Conservation (phyloP, 2,797 vertebrate species). For the Enteromius radiatus region DNA sequence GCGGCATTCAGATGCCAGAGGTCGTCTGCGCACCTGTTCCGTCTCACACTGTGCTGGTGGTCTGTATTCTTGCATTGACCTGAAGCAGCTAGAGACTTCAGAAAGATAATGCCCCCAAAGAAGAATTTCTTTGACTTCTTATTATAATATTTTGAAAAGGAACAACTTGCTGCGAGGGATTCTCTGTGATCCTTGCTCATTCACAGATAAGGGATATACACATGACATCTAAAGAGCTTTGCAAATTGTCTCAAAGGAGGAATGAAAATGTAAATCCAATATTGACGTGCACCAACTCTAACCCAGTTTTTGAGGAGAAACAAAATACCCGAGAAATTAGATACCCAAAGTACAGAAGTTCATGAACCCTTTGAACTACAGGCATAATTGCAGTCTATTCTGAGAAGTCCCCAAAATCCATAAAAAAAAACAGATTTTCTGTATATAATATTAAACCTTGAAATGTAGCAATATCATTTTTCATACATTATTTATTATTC, state of each 20-base stretch:
- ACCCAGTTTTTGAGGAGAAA: slow-evolving; percentile 8
- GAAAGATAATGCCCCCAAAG: slow-evolving; percentile 29
- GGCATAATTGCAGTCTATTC: background rate
- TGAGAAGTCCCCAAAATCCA: background rate
- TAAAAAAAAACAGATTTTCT: background rate
- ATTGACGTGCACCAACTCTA: slow-evolving; percentile 1
- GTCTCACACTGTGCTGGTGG: slow-evolving; percentile 16
- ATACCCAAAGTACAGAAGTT: background rate
- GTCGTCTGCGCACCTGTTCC: slow-evolving; percentile 29
- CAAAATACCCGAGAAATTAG: background rate
- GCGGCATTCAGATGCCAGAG: slow-evolving; percentile 33
- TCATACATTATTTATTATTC: background rate
- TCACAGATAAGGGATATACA: slow-evolving; percentile 24
- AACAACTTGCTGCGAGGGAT: slow-evolving; percentile 22
- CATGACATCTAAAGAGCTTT: background rate
- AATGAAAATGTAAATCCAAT: slow-evolving; percentile 21
- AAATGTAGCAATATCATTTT: background rate
- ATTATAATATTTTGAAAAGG: slow-evolving; percentile 26
- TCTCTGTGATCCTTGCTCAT: slow-evolving; percentile 14
- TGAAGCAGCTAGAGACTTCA: slow-evolving; percentile 23
- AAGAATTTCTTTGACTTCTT: slow-evolving; percentile 20
- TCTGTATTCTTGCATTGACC: slow-evolving; percentile 7
- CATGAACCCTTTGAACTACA: slow-evolving; percentile 3
- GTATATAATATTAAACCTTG: background rate
- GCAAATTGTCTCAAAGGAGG: slow-evolving; percentile 18